A percentile compares a stretch with the other conserved stretches of the same genome.
These are phyloP conservation scores for Oncopeltus fasciatus DNA, from an alignment of 1,140 invertebrate genomes.

Conservation along the genomic window DNA sequence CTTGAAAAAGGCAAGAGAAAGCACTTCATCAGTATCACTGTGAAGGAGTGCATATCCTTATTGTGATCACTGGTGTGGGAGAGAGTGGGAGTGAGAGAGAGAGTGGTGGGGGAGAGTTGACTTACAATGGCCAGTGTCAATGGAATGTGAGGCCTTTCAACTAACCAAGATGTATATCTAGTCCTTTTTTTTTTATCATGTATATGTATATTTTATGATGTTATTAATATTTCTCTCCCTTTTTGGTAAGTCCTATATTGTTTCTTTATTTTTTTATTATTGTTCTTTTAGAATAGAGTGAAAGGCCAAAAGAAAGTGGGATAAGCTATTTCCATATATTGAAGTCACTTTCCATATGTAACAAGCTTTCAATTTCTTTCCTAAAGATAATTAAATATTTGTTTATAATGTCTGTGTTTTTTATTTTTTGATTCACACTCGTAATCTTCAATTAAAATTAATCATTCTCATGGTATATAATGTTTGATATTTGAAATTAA, in stretches of 20 bases:
- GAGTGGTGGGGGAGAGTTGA: neutral
- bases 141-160: neutral
- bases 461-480: no score
- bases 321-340: no score
- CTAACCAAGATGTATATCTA: neutral
- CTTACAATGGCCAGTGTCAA: neutral
- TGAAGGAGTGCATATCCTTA: no score
- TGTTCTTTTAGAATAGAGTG: neutral
- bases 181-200: neutral
- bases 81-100: neutral
- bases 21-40: no score
- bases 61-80: no score
- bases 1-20: no score
- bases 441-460: no score
- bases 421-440: no score
- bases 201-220: neutral
- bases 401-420: no score
- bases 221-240: neutral
- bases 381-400: no score
- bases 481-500: no score
- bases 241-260: neutral
- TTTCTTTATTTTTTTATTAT: neutral
- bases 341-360: conserved; percentile 2
- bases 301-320: neutral
- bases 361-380: neutral